Percentiles rank a stretch among this genome's conserved stretches.
Evolutionary conservation across 2,888 invertebrate species (phyloP).

Genomic region (Pristionchus mayeri): DNA sequence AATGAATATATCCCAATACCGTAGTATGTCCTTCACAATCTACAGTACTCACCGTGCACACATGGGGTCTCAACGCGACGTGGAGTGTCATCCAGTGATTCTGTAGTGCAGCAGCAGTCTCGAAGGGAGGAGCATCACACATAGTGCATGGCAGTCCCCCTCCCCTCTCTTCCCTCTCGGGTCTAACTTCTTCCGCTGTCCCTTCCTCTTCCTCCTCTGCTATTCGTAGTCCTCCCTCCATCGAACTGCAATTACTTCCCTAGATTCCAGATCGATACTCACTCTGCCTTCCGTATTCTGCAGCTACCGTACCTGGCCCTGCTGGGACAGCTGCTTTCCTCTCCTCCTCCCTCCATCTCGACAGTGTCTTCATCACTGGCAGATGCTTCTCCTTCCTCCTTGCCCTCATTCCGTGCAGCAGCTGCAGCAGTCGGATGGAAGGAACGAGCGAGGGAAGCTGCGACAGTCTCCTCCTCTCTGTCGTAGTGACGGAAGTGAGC

Average conservation of each 20-base stretch:
- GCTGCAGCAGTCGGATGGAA: slow-evolving; percentile 33
- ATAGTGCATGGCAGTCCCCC: slow-evolving; percentile 37
- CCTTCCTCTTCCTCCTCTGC: slow-evolving; percentile 7
- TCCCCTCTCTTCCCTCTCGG: not conserved
- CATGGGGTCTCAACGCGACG: slow-evolving; percentile 78
- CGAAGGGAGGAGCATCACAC: slow-evolving; percentile 49
- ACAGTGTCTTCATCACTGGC: slow-evolving; percentile 42
- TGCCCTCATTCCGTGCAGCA: slow-evolving; percentile 34
- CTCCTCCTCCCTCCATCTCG: slow-evolving; percentile 47
- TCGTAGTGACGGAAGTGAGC: slow-evolving; percentile 59
- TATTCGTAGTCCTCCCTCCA: slow-evolving; percentile 28
- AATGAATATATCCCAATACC: slow-evolving; percentile 58
- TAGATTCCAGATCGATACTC: not conserved
- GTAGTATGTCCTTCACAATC: not conserved
- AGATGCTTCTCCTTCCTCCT: slow-evolving; percentile 18
- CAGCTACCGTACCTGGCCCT: slow-evolving; percentile 23
- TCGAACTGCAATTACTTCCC: not conserved
- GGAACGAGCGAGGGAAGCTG: slow-evolving; percentile 22
- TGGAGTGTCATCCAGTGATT: slow-evolving; percentile 61
- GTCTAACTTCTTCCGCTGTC: not conserved
- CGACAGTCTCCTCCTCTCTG: slow-evolving; percentile 20
- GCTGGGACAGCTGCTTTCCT: slow-evolving; percentile 44
- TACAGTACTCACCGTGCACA: slow-evolving; percentile 74
- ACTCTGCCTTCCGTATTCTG: not conserved
- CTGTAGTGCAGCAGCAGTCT: slow-evolving; percentile 55